phyloP scores from a whole-genome alignment of 2,797 vertebrate species.

The Tangara arthus region DNA sequence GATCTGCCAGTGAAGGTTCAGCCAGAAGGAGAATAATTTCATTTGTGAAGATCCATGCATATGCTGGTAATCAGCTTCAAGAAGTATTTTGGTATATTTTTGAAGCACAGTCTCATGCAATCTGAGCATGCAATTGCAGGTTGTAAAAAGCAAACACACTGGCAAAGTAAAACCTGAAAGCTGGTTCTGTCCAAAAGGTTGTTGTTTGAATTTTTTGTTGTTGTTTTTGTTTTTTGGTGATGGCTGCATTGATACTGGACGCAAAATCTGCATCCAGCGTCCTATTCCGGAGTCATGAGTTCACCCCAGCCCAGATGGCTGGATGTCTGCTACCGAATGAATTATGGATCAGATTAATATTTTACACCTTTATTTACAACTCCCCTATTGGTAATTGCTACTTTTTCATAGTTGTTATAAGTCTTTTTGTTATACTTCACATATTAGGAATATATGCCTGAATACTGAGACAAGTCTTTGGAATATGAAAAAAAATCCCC shows the following conservation, averaged over 20 bases:
- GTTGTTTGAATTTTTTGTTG: not conserved
- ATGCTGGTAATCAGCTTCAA: not conserved
- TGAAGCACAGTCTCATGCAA: not conserved
- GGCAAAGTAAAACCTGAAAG: not conserved
- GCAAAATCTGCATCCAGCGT: not conserved
- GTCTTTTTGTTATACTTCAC: conserved; percentile 3
- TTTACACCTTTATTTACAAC: conserved; percentile 56
- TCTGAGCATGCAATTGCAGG: not conserved
- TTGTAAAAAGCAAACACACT: not conserved
- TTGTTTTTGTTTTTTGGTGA: not conserved
- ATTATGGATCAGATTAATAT: conserved; percentile 67
- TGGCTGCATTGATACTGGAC: not conserved
- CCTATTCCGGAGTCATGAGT: conserved; percentile 3
- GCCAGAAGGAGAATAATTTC: not conserved
- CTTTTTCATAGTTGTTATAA: conserved; percentile 35
- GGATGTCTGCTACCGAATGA: conserved; percentile 55
- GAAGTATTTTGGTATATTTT: not conserved
- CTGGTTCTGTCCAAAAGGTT: not conserved
- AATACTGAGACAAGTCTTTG: not conserved
- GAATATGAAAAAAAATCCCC: not conserved
- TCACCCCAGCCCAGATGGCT: conserved; percentile 46
- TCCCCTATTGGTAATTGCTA: conserved; percentile 17
- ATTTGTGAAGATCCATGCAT: not conserved
- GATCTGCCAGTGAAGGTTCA: not conserved
- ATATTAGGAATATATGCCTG: conserved; percentile 18